phyloP scores from a whole-genome alignment of 2,113 vertebrate species.

The Sylvia atricapilla region DNA sequence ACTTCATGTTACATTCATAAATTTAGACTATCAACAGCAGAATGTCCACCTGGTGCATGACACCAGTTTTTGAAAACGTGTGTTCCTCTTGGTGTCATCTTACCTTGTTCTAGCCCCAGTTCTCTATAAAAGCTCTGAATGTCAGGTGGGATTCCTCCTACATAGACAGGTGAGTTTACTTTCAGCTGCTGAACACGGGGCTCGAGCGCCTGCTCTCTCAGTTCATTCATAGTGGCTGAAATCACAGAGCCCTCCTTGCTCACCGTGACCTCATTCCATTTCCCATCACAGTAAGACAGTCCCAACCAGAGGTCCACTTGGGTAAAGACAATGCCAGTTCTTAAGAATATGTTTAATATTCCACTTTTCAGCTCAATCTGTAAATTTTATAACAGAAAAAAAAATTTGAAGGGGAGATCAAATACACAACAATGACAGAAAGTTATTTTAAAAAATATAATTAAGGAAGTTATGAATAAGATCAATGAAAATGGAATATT shows the following conservation, averaged over 20 bases:
- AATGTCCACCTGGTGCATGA: background rate
- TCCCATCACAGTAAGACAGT: constrained; percentile 84
- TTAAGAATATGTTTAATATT: constrained; percentile 76
- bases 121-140: constrained; percentile 69
- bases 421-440: background rate
- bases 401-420: background rate
- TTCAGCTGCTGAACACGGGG: constrained; percentile 44
- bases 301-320: constrained; percentile 82
- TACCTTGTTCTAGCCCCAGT: constrained; percentile 80
- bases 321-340: constrained; percentile 65
- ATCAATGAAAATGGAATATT: background rate
- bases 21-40: background rate
- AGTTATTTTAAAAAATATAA: constrained; percentile 4
- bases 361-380: constrained; percentile 86
- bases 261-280: constrained; percentile 82
- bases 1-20: background rate
- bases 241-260: constrained; percentile 72
- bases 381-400: constrained; percentile 40
- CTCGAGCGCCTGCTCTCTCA: constrained; percentile 61
- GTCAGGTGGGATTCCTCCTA: constrained; percentile 82
- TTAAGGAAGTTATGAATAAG: background rate
- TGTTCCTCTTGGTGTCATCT: background rate
- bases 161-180: constrained; percentile 79
- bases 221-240: constrained; percentile 73
- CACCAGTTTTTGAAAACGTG: background rate